These are phyloP conservation scores for Ischnus inquisitorius DNA, from an alignment of 2,888 invertebrate genomes.

Conservation along the genomic window DNA sequence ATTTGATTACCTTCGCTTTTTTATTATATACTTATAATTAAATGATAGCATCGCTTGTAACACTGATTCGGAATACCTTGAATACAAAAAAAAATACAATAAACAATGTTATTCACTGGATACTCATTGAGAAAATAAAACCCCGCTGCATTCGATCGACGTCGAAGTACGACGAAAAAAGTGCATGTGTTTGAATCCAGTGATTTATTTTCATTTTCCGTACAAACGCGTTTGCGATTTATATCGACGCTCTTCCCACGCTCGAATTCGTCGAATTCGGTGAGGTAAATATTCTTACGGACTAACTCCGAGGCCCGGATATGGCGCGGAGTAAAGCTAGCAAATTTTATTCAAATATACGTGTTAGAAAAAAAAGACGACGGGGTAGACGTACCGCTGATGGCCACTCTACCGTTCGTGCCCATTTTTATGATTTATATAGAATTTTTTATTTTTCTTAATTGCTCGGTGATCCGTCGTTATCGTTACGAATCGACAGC, in stretches of 20 bases:
- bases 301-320: neutral
- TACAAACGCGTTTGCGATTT: neutral
- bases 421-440: too few relatives aligned
- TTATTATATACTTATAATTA: constrained; percentile 77
- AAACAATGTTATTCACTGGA: constrained; percentile 77
- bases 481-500: too few relatives aligned
- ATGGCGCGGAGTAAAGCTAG: neutral
- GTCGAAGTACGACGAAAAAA: neutral
- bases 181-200: neutral
- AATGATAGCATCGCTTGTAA: constrained; percentile 81
- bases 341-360: neutral
- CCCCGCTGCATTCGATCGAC: constrained; percentile 20
- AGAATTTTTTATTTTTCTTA: too few relatives aligned
- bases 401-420: too few relatives aligned
- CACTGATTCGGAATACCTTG: constrained; percentile 80
- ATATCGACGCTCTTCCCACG: neutral
- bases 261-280: neutral
- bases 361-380: neutral
- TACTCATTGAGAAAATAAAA: constrained; percentile 48
- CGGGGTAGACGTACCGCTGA: too few relatives aligned
- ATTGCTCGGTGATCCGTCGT: too few relatives aligned
- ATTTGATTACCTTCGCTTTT: constrained; percentile 80
- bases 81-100: constrained; percentile 79
- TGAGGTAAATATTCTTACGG: constrained; percentile 1
- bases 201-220: neutral